Percentiles rank a stretch among this genome's conserved stretches.
Conservation (phyloP, 2,113 vertebrate genomes). For the Naja naja region DNA sequence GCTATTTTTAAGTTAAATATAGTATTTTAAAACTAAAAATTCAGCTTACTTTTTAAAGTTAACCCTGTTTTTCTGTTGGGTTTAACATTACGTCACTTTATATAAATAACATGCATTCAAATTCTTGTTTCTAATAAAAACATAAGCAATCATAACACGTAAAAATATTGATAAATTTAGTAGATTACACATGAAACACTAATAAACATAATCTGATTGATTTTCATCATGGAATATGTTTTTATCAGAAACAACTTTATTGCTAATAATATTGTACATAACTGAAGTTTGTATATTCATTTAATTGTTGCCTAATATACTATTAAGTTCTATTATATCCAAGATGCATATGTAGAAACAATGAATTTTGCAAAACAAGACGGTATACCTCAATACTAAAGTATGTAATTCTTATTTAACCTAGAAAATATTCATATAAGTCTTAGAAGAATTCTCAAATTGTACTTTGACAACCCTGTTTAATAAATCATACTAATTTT, state of each 20-base stretch:
- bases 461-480: conserved; percentile 34
- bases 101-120: conserved; percentile 50
- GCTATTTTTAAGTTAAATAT: conserved; percentile 43
- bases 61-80: conserved; percentile 62
- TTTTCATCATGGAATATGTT: background rate
- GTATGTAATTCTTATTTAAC: conserved; percentile 30
- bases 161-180: conserved; percentile 47
- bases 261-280: background rate
- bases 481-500: conserved; percentile 39
- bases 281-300: background rate
- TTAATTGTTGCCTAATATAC: conserved; percentile 12
- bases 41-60: conserved; percentile 59
- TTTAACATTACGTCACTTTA: conserved; percentile 73
- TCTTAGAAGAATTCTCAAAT: conserved; percentile 26
- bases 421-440: conserved; percentile 21
- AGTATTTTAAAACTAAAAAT: conserved; percentile 74
- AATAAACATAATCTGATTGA: conserved; percentile 32
- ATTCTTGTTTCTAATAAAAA: conserved; percentile 7
- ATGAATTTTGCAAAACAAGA: background rate
- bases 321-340: conserved; percentile 20
- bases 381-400: conserved; percentile 6
- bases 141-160: conserved; percentile 39
- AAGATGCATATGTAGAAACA: conserved; percentile 3
- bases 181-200: conserved; percentile 43
- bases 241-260: conserved; percentile 17